Evolutionary conservation across 2,888 invertebrate species (phyloP).

Genomic region (Ochropleura leucogaster): DNA sequence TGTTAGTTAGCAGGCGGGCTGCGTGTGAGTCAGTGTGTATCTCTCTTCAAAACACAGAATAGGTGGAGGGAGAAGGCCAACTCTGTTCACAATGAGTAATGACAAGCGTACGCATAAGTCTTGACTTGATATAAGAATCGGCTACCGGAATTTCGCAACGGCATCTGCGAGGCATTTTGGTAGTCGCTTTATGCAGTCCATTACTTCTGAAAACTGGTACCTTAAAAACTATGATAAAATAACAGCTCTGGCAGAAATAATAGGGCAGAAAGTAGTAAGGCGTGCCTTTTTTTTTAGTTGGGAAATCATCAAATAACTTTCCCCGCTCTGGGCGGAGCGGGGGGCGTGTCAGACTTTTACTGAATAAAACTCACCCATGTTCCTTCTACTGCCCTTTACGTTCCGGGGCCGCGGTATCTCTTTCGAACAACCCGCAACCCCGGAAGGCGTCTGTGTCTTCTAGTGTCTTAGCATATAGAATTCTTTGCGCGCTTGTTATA

Average conservation of each 20-base stretch:
- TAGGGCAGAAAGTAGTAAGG: too few relatives aligned
- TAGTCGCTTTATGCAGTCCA: not conserved
- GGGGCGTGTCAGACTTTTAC: too few relatives aligned
- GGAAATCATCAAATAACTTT: too few relatives aligned
- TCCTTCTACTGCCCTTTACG: too few relatives aligned
- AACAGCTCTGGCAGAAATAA: too few relatives aligned
- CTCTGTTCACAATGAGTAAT: not conserved
- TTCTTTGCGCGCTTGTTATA: not conserved
- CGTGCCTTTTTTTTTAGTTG: too few relatives aligned
- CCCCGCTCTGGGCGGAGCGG: too few relatives aligned
- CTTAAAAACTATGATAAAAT: not conserved
- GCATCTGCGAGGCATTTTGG: not conserved
- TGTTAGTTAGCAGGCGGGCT: slow-evolving; percentile 69
- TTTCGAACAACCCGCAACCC: too few relatives aligned
- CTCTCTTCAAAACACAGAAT: slow-evolving; percentile 69
- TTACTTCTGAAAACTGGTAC: not conserved
- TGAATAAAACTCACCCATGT: too few relatives aligned
- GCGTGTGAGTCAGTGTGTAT: slow-evolving; percentile 59
- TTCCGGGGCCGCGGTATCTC: too few relatives aligned
- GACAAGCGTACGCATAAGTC: not conserved
- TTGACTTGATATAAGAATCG: not conserved
- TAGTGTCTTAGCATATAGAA: not conserved
- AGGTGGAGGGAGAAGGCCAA: slow-evolving; percentile 12
- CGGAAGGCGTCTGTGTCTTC: too few relatives aligned
- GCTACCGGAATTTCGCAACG: not conserved